phyloP scores from a whole-genome alignment of 92 coral and sea anemone genomes.

The Porites lobata region DNA sequence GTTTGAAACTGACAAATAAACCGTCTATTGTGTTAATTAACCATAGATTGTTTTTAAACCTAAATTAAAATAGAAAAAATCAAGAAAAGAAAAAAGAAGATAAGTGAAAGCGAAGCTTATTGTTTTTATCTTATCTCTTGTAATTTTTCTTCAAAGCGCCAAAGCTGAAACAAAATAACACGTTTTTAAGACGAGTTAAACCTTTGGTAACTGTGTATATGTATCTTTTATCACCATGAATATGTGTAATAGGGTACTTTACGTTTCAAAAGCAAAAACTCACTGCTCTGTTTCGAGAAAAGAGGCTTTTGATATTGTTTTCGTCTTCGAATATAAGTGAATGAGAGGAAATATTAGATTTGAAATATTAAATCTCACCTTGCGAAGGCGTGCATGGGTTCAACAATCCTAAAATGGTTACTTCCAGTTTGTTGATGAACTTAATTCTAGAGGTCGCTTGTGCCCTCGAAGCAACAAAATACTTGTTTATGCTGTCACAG shows the following conservation, averaged over 20 bases:
- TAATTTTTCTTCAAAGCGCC: too few species aligned
- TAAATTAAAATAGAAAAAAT: too few species aligned
- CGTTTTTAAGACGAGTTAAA: background rate
- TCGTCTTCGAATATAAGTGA: background rate
- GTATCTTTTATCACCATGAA: background rate
- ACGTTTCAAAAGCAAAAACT: background rate
- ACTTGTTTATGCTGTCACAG: background rate
- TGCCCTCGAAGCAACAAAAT: background rate
- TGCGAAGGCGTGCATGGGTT: background rate
- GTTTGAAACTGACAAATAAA: background rate
- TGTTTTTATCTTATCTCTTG: too few species aligned
- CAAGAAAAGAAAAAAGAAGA: too few species aligned
- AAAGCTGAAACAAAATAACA: background rate
- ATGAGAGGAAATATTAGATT: background rate
- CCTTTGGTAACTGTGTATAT: background rate
- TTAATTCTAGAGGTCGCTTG: constrained; percentile 15
- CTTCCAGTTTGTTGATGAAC: constrained; percentile 1
- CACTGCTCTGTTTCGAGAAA: background rate
- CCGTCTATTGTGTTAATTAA: background rate
- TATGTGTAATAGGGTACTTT: background rate
- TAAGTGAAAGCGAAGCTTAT: too few species aligned
- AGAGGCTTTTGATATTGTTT: too few species aligned
- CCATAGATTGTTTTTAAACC: too few species aligned
- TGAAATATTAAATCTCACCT: constrained; percentile 24
- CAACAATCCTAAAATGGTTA: background rate